Evolutionary conservation across 2,113 vertebrate species (phyloP).

Genomic region (Notechis scutatus): DNA sequence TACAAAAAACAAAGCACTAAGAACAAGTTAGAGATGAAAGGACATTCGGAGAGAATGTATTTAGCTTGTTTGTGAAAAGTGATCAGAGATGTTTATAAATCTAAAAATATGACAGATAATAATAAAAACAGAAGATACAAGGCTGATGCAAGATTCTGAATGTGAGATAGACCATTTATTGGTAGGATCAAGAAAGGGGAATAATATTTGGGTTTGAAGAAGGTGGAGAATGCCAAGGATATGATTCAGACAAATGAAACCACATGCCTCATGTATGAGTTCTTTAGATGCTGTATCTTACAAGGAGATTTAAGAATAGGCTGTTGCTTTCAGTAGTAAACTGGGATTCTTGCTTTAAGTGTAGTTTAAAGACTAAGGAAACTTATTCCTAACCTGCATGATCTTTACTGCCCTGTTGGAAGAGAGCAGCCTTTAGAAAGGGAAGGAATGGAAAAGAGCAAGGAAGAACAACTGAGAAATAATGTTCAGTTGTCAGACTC

Average conservation of each 20-base stretch:
- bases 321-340: background rate
- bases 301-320: background rate
- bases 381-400: background rate
- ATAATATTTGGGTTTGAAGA: background rate
- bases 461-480: slow-evolving; percentile 23
- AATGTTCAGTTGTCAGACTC: background rate
- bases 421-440: background rate
- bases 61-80: background rate
- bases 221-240: background rate
- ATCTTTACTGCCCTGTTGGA: background rate
- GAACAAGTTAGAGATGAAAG: background rate
- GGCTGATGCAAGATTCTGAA: background rate
- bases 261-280: background rate
- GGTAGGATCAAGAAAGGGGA: background rate
- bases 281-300: background rate
- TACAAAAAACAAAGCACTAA: background rate
- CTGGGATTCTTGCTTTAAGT: too few species aligned
- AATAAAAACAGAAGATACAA: background rate
- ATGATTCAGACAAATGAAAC: background rate
- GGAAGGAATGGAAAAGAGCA: background rate
- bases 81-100: background rate
- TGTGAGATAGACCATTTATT: background rate
- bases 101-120: background rate
- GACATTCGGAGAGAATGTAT: background rate
- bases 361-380: background rate